Evolutionary conservation across 2,797 vertebrate species (phyloP).

Genomic region (Cephalopachus bancanus): DNA sequence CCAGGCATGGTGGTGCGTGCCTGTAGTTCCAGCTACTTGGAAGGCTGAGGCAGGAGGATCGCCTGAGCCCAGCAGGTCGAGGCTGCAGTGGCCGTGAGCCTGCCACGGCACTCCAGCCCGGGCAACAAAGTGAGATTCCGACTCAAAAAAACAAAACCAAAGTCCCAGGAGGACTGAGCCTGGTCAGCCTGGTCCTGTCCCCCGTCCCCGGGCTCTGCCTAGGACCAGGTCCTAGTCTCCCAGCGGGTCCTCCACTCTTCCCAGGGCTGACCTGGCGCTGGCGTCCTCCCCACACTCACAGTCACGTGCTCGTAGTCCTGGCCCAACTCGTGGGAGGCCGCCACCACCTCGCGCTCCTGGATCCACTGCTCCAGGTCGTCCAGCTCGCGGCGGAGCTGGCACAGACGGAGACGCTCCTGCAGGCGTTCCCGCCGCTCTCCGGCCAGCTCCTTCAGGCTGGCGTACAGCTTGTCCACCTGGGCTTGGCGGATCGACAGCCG

Average conservation of each 20-base stretch:
- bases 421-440: constrained; percentile 94
- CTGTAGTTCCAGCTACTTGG: too few relatives aligned
- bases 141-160: too few relatives aligned
- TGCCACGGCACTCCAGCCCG: too few relatives aligned
- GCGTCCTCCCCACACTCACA: constrained; percentile 85
- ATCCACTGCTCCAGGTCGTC: constrained; percentile 99
- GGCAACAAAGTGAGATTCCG: too few relatives aligned
- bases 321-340: constrained; percentile 96
- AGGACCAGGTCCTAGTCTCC: not conserved
- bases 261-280: fast-evolving
- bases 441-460: constrained; percentile 95
- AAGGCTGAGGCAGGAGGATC: too few relatives aligned
- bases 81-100: too few relatives aligned
- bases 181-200: not conserved
- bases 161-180: fast-evolving
- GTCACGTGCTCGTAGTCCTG: constrained; percentile 99
- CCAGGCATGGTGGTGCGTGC: too few relatives aligned
- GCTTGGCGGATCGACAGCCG: constrained; percentile 94
- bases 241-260: not conserved
- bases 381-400: constrained; percentile 96
- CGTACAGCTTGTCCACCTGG: constrained; percentile 96
- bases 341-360: constrained; percentile 96
- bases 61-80: too few relatives aligned
- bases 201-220: not conserved
- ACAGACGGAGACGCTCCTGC: constrained; percentile 95